These are phyloP conservation scores for Tethya wilhelma DNA, from an alignment of 37 sponge, comb jelly and placozoan species.

Conservation along the genomic window DNA sequence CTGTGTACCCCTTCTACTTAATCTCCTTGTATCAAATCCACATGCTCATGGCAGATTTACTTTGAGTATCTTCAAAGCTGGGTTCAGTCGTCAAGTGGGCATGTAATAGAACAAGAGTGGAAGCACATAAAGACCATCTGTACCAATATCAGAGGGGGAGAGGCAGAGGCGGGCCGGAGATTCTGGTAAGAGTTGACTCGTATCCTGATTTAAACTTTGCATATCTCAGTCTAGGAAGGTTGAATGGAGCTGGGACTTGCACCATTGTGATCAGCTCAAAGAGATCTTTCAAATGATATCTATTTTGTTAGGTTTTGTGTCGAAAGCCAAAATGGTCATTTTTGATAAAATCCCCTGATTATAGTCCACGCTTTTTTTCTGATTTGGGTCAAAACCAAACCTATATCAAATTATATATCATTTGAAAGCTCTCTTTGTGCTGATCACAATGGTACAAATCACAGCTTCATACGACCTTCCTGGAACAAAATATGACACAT, in stretches of 20 bases:
- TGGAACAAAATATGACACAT: neutral
- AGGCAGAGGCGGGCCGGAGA: constrained; percentile 75
- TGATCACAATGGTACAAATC: no score
- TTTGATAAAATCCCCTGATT: neutral
- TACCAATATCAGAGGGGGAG: constrained; percentile 57
- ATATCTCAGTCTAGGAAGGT: no score
- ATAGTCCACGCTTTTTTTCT: neutral
- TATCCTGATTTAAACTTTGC: no score
- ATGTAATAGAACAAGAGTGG: constrained; percentile 81
- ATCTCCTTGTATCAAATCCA: neutral
- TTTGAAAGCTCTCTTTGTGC: no score
- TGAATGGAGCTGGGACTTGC: no score
- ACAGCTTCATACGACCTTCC: no score
- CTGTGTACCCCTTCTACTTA: neutral
- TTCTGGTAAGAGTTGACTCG: constrained; percentile 76
- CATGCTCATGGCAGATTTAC: constrained; percentile 50
- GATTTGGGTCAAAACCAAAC: no score
- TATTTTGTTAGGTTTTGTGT: no score
- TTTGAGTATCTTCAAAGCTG: constrained; percentile 67
- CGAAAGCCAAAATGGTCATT: neutral
- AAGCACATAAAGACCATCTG: constrained; percentile 61
- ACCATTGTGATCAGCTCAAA: no score
- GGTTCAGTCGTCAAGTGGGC: constrained; percentile 44
- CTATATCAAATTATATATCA: no score
- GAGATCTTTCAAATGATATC: no score